phyloP scores from a whole-genome alignment of 2,888 invertebrate genomes.

The Thecophora atra region DNA sequence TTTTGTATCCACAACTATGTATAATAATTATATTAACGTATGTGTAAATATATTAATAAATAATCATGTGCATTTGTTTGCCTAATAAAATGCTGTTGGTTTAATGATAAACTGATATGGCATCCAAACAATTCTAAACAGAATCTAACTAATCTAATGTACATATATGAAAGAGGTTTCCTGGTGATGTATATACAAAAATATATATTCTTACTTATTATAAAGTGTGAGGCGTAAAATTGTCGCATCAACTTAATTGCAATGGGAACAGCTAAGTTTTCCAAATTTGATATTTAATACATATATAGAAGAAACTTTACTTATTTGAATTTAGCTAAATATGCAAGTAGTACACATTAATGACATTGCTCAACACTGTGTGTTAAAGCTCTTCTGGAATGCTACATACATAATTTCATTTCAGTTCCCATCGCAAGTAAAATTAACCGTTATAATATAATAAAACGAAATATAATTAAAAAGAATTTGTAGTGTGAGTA shows the following conservation, averaged over 20 bases:
- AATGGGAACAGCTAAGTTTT: background rate
- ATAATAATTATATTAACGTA: conserved; percentile 18
- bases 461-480: conserved; percentile 11
- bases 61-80: conserved; percentile 29
- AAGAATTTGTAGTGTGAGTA: background rate
- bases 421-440: background rate
- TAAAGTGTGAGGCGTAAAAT: conserved; percentile 11
- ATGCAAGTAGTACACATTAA: too few relatives aligned
- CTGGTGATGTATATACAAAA: conserved; percentile 11
- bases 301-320: too few relatives aligned
- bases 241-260: background rate
- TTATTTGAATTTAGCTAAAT: too few relatives aligned
- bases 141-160: conserved; percentile 7
- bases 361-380: too few relatives aligned
- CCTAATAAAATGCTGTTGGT: conserved; percentile 22
- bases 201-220: background rate
- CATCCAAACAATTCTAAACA: conserved; percentile 36
- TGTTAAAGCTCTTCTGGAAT: too few relatives aligned
- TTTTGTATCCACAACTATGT: conserved; percentile 2
- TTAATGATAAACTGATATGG: conserved; percentile 35
- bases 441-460: background rate
- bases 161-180: background rate
- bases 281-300: too few relatives aligned
- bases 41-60: conserved; percentile 13
- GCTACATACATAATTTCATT: background rate